Conservation (phyloP, 2,797 vertebrate genomes). For the Aratinga solstitialis region DNA sequence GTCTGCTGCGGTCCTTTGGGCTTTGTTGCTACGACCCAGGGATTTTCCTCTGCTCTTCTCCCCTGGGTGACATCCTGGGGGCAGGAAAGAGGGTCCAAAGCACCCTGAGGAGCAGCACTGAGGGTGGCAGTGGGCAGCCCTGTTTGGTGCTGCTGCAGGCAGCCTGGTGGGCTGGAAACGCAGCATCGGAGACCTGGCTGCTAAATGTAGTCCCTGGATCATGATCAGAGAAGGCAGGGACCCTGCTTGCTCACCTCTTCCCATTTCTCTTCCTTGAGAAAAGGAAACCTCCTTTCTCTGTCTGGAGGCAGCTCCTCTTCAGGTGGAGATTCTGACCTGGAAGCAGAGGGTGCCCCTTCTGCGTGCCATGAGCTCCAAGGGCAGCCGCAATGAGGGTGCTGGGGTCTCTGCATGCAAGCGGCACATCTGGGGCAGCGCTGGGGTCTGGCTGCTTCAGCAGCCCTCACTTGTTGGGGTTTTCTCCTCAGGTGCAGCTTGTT, state of each 20-base stretch:
- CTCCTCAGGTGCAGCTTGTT: background rate
- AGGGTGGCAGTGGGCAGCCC: background rate
- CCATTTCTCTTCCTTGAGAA: background rate
- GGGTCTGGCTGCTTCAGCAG: background rate
- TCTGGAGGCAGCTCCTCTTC: background rate
- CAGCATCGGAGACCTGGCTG: background rate
- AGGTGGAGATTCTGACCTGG: background rate
- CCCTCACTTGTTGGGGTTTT: background rate
- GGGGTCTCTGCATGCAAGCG: no score
- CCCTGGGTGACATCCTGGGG: background rate
- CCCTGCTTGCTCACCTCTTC: background rate
- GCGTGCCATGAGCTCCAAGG: background rate
- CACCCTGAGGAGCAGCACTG: background rate
- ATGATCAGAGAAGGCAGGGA: background rate
- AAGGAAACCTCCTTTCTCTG: background rate
- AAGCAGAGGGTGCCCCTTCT: background rate
- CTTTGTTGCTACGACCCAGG: background rate
- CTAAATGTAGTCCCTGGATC: background rate
- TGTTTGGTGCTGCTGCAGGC: background rate
- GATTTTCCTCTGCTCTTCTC: background rate
- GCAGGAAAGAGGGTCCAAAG: background rate
- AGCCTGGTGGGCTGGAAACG: background rate
- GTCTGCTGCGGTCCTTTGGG: background rate
- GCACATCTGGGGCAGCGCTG: fast-evolving
- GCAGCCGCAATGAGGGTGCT: background rate